Percentiles rank a stretch among this genome's conserved stretches.
phyloP scores from a whole-genome alignment of 2,888 invertebrate species.

The Agelastica alni region DNA sequence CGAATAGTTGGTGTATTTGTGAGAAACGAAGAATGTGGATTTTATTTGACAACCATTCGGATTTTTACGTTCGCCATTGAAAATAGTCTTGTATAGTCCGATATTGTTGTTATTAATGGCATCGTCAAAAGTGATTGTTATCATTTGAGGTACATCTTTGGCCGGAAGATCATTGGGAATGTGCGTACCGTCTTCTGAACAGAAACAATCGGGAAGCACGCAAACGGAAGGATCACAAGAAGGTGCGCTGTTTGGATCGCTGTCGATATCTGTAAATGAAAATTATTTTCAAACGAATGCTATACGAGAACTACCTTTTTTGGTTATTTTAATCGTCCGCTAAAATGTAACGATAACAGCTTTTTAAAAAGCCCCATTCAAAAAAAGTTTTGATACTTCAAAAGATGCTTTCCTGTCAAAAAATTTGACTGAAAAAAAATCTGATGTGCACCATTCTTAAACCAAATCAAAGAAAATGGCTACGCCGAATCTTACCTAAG shows the following conservation, averaged over 20 bases:
- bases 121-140: constrained; percentile 92
- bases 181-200: constrained; percentile 87
- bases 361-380: no score
- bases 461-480: no score
- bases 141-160: constrained; percentile 91
- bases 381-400: no score
- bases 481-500: no score
- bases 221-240: constrained; percentile 87
- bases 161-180: constrained; percentile 83
- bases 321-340: no score
- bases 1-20: constrained; percentile 92
- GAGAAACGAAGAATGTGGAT: constrained; percentile 89
- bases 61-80: constrained; percentile 86
- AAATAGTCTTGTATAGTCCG: constrained; percentile 89
- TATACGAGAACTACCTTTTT: no score
- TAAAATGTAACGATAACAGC: no score
- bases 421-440: no score
- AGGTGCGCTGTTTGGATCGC: constrained; percentile 90
- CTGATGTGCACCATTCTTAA: no score
- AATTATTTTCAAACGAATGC: constrained; percentile 8
- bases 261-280: constrained; percentile 77
- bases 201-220: constrained; percentile 90
- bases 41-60: constrained; percentile 94
- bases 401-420: no score
- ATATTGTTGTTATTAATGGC: constrained; percentile 96